phyloP scores from a whole-genome alignment of 2,797 vertebrate species.

The Synanceia verrucosa region DNA sequence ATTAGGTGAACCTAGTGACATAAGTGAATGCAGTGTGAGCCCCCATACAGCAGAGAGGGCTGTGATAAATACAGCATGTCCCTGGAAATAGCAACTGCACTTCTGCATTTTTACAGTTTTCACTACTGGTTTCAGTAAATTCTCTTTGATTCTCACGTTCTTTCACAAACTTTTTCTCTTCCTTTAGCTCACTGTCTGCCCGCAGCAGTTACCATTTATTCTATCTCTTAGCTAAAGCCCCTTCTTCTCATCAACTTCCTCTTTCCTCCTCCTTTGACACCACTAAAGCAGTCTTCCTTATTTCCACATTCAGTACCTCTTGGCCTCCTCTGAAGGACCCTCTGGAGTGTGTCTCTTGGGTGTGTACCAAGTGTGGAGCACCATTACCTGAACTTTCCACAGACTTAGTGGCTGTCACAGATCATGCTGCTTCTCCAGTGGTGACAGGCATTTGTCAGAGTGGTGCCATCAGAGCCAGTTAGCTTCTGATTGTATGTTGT shows the following conservation, averaged over 20 bases:
- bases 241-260: slow-evolving; percentile 11
- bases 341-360: slow-evolving; percentile 32
- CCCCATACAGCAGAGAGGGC: background rate
- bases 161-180: background rate
- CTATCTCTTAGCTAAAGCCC: slow-evolving; percentile 14
- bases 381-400: slow-evolving; percentile 50
- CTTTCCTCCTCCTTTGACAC: background rate
- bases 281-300: background rate
- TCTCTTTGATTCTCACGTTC: background rate
- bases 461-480: slow-evolving; percentile 42
- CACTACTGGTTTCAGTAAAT: background rate
- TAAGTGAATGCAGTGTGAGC: slow-evolving; percentile 11
- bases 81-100: background rate
- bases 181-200: slow-evolving; percentile 2
- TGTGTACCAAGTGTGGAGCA: slow-evolving; percentile 21
- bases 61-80: background rate
- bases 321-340: background rate
- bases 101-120: background rate
- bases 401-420: slow-evolving; percentile 29
- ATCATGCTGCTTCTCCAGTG: slow-evolving; percentile 8
- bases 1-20: slow-evolving; percentile 32
- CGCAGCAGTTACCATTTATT: slow-evolving; percentile 34
- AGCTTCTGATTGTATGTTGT: slow-evolving; percentile 20
- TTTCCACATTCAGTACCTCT: slow-evolving; percentile 1
- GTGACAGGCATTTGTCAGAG: slow-evolving; percentile 32